phyloP scores from a whole-genome alignment of 2,888 invertebrate genomes.

The Chrysomela aeneicollis region DNA sequence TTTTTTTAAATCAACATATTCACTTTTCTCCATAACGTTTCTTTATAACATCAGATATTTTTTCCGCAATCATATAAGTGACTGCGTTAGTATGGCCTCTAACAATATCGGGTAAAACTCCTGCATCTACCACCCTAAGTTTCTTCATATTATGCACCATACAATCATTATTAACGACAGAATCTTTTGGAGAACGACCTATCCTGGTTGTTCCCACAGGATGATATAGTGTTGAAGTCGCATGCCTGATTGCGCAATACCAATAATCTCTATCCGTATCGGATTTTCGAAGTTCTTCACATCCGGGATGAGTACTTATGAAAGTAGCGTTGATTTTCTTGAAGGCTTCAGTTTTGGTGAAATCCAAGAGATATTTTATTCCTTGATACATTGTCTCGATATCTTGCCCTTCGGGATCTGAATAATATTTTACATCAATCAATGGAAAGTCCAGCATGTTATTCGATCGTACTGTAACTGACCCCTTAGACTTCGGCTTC shows the following conservation, averaged over 20 bases:
- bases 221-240: conserved; percentile 62
- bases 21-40: conserved; percentile 3
- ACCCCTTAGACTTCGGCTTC: conserved; percentile 49
- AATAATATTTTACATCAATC: conserved; percentile 47
- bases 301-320: conserved; percentile 47
- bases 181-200: conserved; percentile 62
- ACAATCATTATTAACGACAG: conserved; percentile 66
- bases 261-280: conserved; percentile 61
- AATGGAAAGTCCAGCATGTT: conserved; percentile 50
- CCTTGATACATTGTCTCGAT: conserved; percentile 71
- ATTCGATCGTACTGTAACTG: conserved; percentile 46
- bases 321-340: conserved; percentile 66
- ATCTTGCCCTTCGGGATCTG: conserved; percentile 60
- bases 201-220: conserved; percentile 65
- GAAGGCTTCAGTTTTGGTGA: conserved; percentile 65
- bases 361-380: conserved; percentile 56
- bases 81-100: conserved; percentile 65
- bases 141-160: conserved; percentile 63
- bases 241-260: conserved; percentile 61
- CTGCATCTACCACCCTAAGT: conserved; percentile 65
- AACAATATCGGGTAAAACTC: conserved; percentile 64
- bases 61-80: conserved; percentile 66
- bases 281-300: conserved; percentile 55
- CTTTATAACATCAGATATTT: conserved; percentile 43
- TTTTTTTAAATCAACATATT: too few relatives aligned